These are phyloP conservation scores for Polia nebulosa DNA, from an alignment of 2,888 invertebrate species.

Conservation along the genomic window DNA sequence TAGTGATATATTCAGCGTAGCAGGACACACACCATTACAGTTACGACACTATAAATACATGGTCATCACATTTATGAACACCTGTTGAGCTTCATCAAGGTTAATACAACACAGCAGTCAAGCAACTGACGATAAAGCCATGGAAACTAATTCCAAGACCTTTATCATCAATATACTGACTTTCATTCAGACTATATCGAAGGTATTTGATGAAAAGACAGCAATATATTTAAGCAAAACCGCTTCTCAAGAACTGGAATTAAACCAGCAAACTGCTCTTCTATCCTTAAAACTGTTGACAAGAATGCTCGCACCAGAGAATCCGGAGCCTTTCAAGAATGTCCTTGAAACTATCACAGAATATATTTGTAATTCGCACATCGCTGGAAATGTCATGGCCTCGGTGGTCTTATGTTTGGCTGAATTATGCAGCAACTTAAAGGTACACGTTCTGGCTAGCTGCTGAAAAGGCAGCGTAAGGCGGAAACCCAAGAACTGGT, in stretches of 20 bases:
- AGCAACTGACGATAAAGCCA: conserved; percentile 83
- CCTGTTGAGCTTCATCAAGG: conserved; percentile 92
- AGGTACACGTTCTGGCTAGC: conserved; percentile 94
- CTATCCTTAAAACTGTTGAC: conserved; percentile 96
- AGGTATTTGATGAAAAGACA: conserved; percentile 91
- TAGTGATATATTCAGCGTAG: conserved; percentile 92
- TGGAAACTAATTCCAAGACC: conserved; percentile 93
- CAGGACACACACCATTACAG: conserved; percentile 93
- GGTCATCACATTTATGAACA: conserved; percentile 93
- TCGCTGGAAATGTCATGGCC: conserved; percentile 92
- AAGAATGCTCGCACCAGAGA: conserved; percentile 92
- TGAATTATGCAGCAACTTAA: conserved; percentile 94
- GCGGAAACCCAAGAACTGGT: conserved; percentile 91
- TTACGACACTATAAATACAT: conserved; percentile 96
- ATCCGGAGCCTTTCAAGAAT: conserved; percentile 93
- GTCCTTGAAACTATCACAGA: conserved; percentile 93
- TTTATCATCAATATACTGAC: conserved; percentile 93
- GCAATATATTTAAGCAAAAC: conserved; percentile 92
- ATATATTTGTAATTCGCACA: conserved; percentile 88
- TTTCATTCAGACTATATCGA: conserved; percentile 92
- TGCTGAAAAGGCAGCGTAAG: conserved; percentile 91
- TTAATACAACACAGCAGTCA: conserved; percentile 93
- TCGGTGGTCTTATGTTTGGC: conserved; percentile 95
- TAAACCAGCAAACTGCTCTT: conserved; percentile 95
- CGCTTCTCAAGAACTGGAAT: conserved; percentile 91